Conservation (phyloP, 2,888 invertebrate species). For the Atethmia centrago region DNA sequence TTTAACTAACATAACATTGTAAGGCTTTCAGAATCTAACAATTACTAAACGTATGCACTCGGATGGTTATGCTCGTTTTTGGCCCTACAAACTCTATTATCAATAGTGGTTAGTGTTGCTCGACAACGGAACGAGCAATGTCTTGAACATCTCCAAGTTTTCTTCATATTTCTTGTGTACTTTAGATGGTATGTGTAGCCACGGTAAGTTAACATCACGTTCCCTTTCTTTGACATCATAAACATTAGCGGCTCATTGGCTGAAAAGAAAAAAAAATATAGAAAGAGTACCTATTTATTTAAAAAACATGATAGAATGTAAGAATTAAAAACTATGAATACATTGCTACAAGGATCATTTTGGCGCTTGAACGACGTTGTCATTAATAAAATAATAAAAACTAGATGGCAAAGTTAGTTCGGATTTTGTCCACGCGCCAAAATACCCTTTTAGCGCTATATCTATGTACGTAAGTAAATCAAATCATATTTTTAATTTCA, state of each 20-base stretch:
- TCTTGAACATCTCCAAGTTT: slow-evolving; percentile 66
- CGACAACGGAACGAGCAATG: slow-evolving; percentile 55
- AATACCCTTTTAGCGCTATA: background rate
- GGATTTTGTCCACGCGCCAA: background rate
- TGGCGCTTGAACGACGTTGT: background rate
- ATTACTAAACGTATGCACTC: slow-evolving; percentile 3
- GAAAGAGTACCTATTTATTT: background rate
- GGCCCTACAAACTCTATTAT: slow-evolving; percentile 36
- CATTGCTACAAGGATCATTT: background rate
- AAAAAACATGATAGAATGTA: too few species aligned
- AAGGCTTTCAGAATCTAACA: background rate
- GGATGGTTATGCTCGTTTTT: slow-evolving; percentile 61
- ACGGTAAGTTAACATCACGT: slow-evolving; percentile 54
- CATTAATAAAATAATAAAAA: too few species aligned
- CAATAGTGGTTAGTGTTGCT: slow-evolving; percentile 59
- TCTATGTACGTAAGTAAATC: too few species aligned
- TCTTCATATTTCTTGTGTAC: slow-evolving; percentile 51
- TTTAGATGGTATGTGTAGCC: slow-evolving; percentile 61
- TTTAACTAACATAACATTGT: background rate
- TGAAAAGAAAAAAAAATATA: slow-evolving; percentile 21
- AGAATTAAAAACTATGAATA: background rate
- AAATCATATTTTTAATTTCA: too few species aligned
- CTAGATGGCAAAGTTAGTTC: too few species aligned
- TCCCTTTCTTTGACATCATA: slow-evolving; percentile 56
- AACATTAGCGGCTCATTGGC: slow-evolving; percentile 28